A percentile compares a stretch with the other conserved stretches of the same genome.
These are phyloP conservation scores for Pimpla rufipes DNA, from an alignment of 2,888 invertebrate genomes.

Conservation along the genomic window DNA sequence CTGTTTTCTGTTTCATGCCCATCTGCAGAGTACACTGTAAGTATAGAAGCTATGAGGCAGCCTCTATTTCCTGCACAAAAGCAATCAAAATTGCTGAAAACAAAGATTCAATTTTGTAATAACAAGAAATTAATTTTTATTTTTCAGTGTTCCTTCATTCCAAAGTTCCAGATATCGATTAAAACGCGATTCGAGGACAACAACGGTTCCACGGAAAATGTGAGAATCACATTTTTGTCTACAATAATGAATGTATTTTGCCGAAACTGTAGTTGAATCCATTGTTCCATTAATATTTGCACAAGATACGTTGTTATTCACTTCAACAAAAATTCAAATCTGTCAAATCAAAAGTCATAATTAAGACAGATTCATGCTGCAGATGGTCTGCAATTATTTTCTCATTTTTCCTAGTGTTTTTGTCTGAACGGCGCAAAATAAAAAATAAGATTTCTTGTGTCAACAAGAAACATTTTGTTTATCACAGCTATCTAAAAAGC, in stretches of 20 bases:
- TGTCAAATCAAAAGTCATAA: not conserved
- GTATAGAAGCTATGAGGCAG: slow-evolving; percentile 78
- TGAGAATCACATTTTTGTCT: slow-evolving; percentile 86
- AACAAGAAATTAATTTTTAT: slow-evolving; percentile 68
- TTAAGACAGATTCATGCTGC: too few species aligned
- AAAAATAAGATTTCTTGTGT: too few species aligned
- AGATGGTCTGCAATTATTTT: too few species aligned
- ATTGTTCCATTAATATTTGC: too few species aligned
- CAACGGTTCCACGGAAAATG: slow-evolving; percentile 95
- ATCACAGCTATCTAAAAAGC: too few species aligned
- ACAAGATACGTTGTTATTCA: too few species aligned
- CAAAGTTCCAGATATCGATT: slow-evolving; percentile 93
- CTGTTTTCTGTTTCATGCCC: slow-evolving; percentile 74
- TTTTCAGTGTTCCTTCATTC: slow-evolving; percentile 95
- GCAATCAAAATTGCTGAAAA: not conserved
- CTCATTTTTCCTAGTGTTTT: too few species aligned
- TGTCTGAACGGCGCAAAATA: too few species aligned
- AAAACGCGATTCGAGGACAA: slow-evolving; percentile 96
- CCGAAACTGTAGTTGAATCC: not conserved
- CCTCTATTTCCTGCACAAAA: not conserved
- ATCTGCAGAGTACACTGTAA: slow-evolving; percentile 90
- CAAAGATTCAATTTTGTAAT: slow-evolving; percentile 48
- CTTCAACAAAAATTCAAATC: too few species aligned
- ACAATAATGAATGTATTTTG: not conserved
- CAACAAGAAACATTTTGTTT: too few species aligned